These are phyloP conservation scores for Platygyra sinensis DNA, from an alignment of 64 coral and sea anemone genomes.

Conservation along the genomic window DNA sequence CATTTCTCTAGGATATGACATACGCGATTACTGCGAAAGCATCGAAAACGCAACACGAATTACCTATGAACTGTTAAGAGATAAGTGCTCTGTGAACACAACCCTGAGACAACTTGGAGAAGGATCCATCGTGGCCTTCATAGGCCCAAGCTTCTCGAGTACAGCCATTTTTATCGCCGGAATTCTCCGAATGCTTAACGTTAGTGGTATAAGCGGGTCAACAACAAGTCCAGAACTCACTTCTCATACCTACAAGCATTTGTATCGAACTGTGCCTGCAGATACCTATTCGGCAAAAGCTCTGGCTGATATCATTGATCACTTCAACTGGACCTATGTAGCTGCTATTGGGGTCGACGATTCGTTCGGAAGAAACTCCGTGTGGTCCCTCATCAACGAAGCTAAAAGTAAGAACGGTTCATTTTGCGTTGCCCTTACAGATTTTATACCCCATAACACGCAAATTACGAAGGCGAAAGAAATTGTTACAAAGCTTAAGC, in stretches of 20 bases:
- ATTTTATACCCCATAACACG: neutral
- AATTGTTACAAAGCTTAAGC: neutral
- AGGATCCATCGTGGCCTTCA: neutral
- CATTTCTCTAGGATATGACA: neutral
- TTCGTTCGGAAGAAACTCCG: conserved; percentile 20
- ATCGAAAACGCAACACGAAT: neutral
- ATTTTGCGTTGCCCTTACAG: neutral
- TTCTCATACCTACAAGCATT: neutral
- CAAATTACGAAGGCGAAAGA: neutral
- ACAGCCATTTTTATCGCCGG: neutral
- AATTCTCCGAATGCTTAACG: neutral
- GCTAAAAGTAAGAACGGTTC: neutral
- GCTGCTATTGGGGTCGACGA: conserved; percentile 20
- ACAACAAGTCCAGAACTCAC: conserved; percentile 19
- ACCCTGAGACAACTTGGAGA: neutral
- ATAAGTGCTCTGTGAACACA: neutral
- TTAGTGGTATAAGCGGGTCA: neutral
- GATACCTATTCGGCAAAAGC: conserved; percentile 15
- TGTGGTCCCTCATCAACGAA: neutral
- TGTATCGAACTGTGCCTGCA: conserved; percentile 8
- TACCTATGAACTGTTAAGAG: neutral
- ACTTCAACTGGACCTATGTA: neutral
- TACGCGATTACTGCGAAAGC: neutral
- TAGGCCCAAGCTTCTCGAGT: neutral
- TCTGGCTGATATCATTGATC: conserved; percentile 16